phyloP scores from a whole-genome alignment of 2,888 invertebrate species.

The Morinoia aosen region DNA sequence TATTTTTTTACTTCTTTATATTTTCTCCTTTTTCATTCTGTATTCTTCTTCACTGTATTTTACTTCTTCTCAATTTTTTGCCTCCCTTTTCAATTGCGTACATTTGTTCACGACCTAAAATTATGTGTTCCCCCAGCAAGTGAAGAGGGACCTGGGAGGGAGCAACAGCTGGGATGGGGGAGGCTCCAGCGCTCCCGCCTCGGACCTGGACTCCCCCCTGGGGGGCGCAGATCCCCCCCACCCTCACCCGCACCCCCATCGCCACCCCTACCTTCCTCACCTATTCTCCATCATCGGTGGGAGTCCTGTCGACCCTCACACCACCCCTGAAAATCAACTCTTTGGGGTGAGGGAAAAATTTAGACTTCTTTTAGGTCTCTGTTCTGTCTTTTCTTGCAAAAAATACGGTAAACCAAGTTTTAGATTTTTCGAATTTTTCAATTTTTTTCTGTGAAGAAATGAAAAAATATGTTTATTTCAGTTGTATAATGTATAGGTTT shows the following conservation, averaged over 20 bases:
- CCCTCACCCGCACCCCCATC: not conserved
- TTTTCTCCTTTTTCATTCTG: too few relatives aligned
- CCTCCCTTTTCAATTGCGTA: too few relatives aligned
- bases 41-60: too few relatives aligned
- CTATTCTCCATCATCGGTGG: conserved; percentile 22
- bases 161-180: conserved; percentile 42
- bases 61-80: too few relatives aligned
- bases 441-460: too few relatives aligned
- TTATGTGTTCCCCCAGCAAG: not conserved
- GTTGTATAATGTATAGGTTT: too few relatives aligned
- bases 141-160: conserved; percentile 16
- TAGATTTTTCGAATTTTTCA: not conserved
- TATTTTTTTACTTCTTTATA: too few relatives aligned
- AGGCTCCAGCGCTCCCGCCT: conserved; percentile 9
- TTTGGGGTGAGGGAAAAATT: not conserved
- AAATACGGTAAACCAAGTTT: too few relatives aligned
- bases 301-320: not conserved
- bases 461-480: too few relatives aligned
- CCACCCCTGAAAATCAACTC: not conserved
- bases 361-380: not conserved
- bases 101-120: too few relatives aligned
- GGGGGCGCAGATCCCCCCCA: conserved; percentile 2
- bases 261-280: conserved; percentile 21
- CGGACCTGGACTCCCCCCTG: conserved; percentile 49
- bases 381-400: too few relatives aligned